A percentile compares a stretch with the other conserved stretches of the same genome.
phyloP scores from a whole-genome alignment of 2,797 vertebrate genomes.

The Tympanoctomys barrerae region DNA sequence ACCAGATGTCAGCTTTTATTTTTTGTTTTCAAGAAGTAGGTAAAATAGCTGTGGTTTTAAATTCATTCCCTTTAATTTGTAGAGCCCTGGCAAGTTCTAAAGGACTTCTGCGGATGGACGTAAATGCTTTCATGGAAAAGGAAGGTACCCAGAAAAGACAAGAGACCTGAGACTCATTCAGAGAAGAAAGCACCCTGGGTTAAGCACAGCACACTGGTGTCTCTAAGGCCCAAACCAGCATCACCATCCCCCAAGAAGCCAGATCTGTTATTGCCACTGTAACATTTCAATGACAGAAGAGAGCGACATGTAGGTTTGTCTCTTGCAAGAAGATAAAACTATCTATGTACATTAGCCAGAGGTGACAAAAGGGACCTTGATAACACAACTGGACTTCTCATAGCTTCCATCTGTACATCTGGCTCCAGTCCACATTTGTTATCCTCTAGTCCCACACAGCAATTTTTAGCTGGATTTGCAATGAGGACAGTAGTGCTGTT shows the following conservation, averaged over 20 bases:
- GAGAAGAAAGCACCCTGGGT: constrained; percentile 74
- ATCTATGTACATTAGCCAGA: background rate
- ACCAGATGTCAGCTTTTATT: constrained; percentile 82
- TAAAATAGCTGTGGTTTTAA: constrained; percentile 83
- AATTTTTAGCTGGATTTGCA: constrained; percentile 49
- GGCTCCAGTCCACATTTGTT: constrained; percentile 37
- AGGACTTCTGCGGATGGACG: constrained; percentile 66
- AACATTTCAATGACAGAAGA: constrained; percentile 64
- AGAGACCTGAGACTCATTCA: constrained; percentile 64
- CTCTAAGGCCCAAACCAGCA: constrained; percentile 66
- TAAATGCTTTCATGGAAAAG: constrained; percentile 78
- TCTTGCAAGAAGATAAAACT: constrained; percentile 56
- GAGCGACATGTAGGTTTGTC: constrained; percentile 49
- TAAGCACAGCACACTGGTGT: constrained; percentile 74
- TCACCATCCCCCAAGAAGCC: constrained; percentile 59
- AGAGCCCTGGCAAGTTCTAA: constrained; percentile 69
- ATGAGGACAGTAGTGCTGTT: background rate
- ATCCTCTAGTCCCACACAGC: background rate
- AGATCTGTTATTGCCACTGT: background rate
- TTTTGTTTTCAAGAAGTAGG: constrained; percentile 84
- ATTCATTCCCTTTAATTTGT: constrained; percentile 83
- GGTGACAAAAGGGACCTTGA: constrained; percentile 13
- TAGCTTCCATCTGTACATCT: constrained; percentile 1
- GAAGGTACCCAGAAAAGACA: constrained; percentile 80
- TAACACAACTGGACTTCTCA: constrained; percentile 56